These are phyloP conservation scores for Lacerta bilineata DNA, from an alignment of 2,797 vertebrate genomes.

Conservation along the genomic window DNA sequence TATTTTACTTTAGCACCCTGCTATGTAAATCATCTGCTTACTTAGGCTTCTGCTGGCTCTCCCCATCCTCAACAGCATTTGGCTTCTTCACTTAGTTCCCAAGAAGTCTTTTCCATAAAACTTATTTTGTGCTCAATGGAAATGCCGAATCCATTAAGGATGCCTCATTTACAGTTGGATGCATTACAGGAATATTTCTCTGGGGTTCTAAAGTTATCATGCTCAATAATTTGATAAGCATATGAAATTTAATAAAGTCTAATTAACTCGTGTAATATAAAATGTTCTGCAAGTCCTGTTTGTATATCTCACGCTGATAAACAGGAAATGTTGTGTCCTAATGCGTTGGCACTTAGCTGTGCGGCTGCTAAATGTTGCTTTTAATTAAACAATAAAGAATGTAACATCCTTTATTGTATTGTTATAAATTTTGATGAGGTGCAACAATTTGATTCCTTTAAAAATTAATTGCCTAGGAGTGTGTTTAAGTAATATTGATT, in stretches of 20 bases:
- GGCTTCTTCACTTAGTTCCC: background rate
- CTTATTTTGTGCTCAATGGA: constrained; percentile 1
- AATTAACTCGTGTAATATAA: constrained; percentile 77
- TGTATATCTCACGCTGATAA: constrained; percentile 71
- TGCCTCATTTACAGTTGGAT: constrained; percentile 19
- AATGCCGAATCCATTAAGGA: constrained; percentile 23
- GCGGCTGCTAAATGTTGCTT: constrained; percentile 80
- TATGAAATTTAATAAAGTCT: constrained; percentile 75
- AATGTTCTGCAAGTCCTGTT: constrained; percentile 58
- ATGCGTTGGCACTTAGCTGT: constrained; percentile 75
- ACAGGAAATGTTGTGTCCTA: constrained; percentile 67
- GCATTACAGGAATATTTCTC: constrained; percentile 53
- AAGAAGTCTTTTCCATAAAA: background rate
- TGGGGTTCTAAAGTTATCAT: constrained; percentile 54
- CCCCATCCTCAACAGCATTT: background rate
- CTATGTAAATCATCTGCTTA: background rate
- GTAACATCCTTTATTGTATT: constrained; percentile 78
- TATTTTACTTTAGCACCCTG: too few relatives aligned
- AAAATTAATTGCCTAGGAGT: constrained; percentile 86
- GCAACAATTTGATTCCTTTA: constrained; percentile 82
- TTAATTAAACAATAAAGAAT: constrained; percentile 88
- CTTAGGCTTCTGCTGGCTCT: background rate
- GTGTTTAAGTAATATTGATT: constrained; percentile 87
- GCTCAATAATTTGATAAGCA: constrained; percentile 71
- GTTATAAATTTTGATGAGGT: constrained; percentile 82